Evolutionary conservation across 1,140 invertebrate genomes (phyloP), one percentile per base, ranked within the genome.

Genomic region (Meteorus sp.): DNA sequence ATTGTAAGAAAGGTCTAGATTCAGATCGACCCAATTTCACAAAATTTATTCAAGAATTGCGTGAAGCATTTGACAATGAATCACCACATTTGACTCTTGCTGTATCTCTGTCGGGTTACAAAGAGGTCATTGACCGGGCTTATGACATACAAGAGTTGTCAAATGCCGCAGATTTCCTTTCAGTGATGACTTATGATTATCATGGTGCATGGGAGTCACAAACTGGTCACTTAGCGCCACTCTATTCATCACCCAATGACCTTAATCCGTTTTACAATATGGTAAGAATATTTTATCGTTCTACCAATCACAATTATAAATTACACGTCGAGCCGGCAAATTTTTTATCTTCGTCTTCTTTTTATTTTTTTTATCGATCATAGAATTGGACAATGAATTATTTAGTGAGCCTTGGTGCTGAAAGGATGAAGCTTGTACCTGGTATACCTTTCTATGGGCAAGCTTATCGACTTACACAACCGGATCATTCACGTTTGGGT

Each of bases 401-500:
- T 52, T 67, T 92, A 20, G 80, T 91, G 0, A 73, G 79, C 17
- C 81, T 85, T 43, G 95, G 95, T 8, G 90, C 89, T 5, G 85
- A 88, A 5, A 85, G 85, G 22, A 84, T 87, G 17, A 97, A 97
- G 72, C 73, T 98, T 0, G 77, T 95, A 2, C 74, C 96, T 7
- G 93, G 94, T 6, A 81, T 97, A 61, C 90, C 93, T 0, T 89
- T 95, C 65, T 97, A 96, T 67, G 94, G 94, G 0, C 93, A 95
- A 73, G 88, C 85, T 27, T 98, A 90, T 67, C 88, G 86, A 33
- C 74, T 97, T 8, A 80, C 82, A 0, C 64, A 71, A 0, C 60
- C 76, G 6, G 80, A 76, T 59, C 83, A 86, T 22, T 66, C 72
- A 0, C 71, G 76, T 3, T 71, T 82, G 0, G 78, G 75, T 1